Conservation (phyloP, 2,113 vertebrate genomes). For the Spea bombifrons region DNA sequence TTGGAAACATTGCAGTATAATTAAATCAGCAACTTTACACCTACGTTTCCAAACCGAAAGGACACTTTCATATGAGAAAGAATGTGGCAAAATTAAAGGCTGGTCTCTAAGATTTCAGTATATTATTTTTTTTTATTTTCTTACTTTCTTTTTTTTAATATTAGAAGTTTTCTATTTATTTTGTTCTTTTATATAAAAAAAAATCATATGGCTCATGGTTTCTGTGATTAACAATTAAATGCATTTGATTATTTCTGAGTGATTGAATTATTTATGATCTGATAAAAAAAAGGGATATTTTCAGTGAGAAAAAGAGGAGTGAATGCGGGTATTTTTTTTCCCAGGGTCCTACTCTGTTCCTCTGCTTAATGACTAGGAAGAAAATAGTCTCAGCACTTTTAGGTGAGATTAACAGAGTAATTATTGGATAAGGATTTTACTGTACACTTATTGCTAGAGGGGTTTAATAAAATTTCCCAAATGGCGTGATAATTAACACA, state of each 20-base stretch:
- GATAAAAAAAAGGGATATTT: background rate
- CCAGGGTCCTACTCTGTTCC: background rate
- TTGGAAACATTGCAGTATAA: background rate
- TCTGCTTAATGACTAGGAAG: background rate
- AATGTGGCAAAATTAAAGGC: background rate
- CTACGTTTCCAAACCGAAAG: background rate
- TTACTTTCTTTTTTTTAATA: background rate
- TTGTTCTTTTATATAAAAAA: no score
- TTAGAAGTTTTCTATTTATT: no score
- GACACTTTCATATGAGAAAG: background rate
- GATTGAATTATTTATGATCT: background rate
- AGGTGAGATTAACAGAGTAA: background rate
- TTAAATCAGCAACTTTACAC: background rate
- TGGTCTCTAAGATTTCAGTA: background rate
- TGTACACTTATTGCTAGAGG: background rate
- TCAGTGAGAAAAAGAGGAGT: background rate
- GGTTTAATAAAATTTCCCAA: background rate
- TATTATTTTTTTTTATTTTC: background rate
- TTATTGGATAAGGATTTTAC: background rate
- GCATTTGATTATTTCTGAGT: no score
- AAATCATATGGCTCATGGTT: no score
- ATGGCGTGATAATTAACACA: background rate
- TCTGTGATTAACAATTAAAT: no score
- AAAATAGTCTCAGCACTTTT: conserved; percentile 1
- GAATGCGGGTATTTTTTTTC: background rate